Base-by-base conservation (phyloP, 2,797 vertebrate genomes). In the Hippopotamyrus pictus region DNA sequence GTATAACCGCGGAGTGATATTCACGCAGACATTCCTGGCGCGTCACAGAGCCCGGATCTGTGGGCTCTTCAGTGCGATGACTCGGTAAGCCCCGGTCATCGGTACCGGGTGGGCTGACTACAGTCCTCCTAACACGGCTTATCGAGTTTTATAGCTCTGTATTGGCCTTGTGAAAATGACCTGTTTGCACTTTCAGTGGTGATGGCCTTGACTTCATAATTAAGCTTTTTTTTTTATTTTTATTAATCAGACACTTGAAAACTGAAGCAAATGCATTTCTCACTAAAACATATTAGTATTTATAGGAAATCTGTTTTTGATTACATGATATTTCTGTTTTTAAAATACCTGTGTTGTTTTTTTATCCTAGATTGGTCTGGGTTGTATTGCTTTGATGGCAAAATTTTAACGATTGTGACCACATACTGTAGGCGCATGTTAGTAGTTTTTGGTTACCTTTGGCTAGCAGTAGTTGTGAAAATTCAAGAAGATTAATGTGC, bases 21-120 rank as follows among this genome's bases (percentile, higher is more conserved):
- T 98, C 88, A 99, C 98, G 0, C 96, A 97, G 25, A 96, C 97
- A 2, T 99, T 98, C 90, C 96, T 99, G 33, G 94, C 97, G 89
- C 97, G 97, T 11, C 98, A 99, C 94, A 97, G 96, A 94, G 97
- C 98, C 44, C 96, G 97, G 14, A 97, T 99, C 90, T 96, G 96
- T 79, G 98, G 98, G 0, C 96, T 99, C 0, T 99, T 99, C 95
- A 98, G 97, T 86, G 97, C 97, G 0, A 94, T 99, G 90, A 99
- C 98, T 8, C 95, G 97, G 98, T 99, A 94, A 93, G 88, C 25
- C 25, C n/a, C 12, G 14, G 0, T 37, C 25, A 0, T 2, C 12
- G 3, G 7, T 1, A 2, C 5, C 7, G 48, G 86, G 22, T 50
- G 11, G 12, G 11, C 53, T 12, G 5, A 7, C 1, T 44, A 1